Base-by-base conservation (phyloP, 1,140 invertebrate genomes). In the Gonioctena quinquepunctata region DNA sequence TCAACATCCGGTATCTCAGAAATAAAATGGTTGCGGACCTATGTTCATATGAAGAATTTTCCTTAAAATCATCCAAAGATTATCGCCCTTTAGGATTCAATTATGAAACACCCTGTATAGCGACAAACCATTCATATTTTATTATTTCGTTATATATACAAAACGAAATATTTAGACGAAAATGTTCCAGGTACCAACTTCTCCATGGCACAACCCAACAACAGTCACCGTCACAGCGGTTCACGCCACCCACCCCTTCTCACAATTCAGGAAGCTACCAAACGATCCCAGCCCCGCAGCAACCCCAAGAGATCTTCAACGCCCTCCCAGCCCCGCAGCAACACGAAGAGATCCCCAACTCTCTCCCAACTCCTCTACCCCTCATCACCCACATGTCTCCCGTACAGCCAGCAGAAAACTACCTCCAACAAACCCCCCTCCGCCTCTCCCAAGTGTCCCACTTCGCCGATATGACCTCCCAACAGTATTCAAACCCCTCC, bases 391-490 rank as follows among this genome's bases (percentile, higher is more conserved):
- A 68, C 48, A 26, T 67, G 23, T 56, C 48, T 71, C 60, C 63
- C 22, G 23, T 57, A 49, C 48, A 56, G 56, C 19, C 54, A 28
- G 33, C 67, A 68, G 33, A 65, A 28, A 22, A 60, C 6, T 28
- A 52, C 25, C 33, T 7, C 19, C 63, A 66, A 66, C 63, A 52
- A 27, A 7, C 19, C 22, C 61, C 66, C 13, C 18, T 28, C 7
- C 74, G 67, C 28, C 50, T 77, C 18, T 62, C 48, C 26, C 72
- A 77, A 23, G 70, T 79, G 26, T 42, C 77, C 2, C 73, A 77
- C 19, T 64, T 79, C 23, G 78, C 79, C 1, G 77, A 81, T 26
- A 42, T 77, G 16, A 68, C 77, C 2, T 75, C 79, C 16, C 80
- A 81, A 52, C 79, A 77, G 52, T 77, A 74, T 56, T 26, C 59